Percentiles rank a stretch among this genome's conserved stretches.
These are phyloP conservation scores for Clinocottus analis DNA, from an alignment of 2,113 vertebrate genomes.

Conservation along the genomic window DNA sequence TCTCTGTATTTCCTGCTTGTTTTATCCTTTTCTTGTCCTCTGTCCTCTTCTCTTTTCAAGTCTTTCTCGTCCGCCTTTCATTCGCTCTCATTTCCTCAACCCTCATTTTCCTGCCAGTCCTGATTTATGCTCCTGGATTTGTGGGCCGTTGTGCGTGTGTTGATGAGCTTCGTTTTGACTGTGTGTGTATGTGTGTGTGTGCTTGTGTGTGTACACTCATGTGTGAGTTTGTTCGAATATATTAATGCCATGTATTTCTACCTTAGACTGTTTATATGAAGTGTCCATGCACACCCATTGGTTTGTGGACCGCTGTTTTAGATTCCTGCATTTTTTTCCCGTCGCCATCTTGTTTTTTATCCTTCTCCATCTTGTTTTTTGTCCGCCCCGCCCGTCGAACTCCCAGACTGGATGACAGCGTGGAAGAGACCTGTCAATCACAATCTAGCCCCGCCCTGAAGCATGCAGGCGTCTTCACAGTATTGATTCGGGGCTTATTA, in stretches of 20 bases:
- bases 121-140: constrained; percentile 78
- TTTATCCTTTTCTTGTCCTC: constrained; percentile 53
- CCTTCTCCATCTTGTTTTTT: too few relatives aligned
- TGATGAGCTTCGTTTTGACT: constrained; percentile 70
- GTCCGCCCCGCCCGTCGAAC: too few relatives aligned
- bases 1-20: constrained; percentile 58
- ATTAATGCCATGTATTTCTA: constrained; percentile 10
- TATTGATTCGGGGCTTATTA: too few relatives aligned
- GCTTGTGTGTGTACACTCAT: background rate
- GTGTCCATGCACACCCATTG: too few relatives aligned
- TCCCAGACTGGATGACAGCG: too few relatives aligned
- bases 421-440: too few relatives aligned
- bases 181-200: constrained; percentile 1
- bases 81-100: constrained; percentile 69
- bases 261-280: background rate
- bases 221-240: constrained; percentile 23
- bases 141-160: constrained; percentile 64
- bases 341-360: too few relatives aligned
- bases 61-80: constrained; percentile 52
- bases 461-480: too few relatives aligned
- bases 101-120: constrained; percentile 75
- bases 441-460: too few relatives aligned
- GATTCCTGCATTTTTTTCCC: too few relatives aligned
- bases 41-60: constrained; percentile 26
- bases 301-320: too few relatives aligned